Evolutionary conservation across 1,140 invertebrate genomes (phyloP).

Genomic region (Adelges cooleyi): DNA sequence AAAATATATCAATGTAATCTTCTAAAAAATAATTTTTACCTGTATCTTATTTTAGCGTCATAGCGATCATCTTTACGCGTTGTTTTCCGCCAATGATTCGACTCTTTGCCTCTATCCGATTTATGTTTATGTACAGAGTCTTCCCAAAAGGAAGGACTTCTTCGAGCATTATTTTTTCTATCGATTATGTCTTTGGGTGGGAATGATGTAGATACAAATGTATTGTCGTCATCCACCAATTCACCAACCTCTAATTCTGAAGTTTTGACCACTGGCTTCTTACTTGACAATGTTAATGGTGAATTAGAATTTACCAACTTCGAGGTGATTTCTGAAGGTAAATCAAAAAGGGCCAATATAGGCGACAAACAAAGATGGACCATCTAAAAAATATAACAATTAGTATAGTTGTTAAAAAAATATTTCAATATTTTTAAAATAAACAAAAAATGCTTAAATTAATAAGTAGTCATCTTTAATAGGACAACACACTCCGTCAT

Average conservation of each 20-base stretch:
- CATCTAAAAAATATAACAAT: background rate
- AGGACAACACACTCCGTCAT: no score
- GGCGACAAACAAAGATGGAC: background rate
- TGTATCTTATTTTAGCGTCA: background rate
- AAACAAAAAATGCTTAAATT: no score
- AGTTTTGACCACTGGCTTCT: background rate
- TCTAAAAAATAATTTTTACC: background rate
- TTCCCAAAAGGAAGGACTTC: conserved; percentile 13
- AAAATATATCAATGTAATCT: no score
- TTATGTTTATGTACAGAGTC: conserved; percentile 9
- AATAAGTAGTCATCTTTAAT: no score
- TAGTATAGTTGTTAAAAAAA: no score
- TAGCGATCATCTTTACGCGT: background rate
- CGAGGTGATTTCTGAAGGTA: background rate
- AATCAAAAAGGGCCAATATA: background rate
- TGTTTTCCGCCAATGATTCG: background rate
- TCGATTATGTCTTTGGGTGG: background rate
- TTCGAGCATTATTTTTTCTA: background rate
- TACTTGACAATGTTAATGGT: background rate
- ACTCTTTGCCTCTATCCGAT: background rate
- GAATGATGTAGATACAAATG: background rate
- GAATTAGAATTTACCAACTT: no score
- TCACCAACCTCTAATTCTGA: background rate
- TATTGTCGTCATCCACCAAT: background rate
- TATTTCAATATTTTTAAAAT: no score